phyloP scores from a whole-genome alignment of 1,140 invertebrate genomes.

The Atta cephalotes region DNA sequence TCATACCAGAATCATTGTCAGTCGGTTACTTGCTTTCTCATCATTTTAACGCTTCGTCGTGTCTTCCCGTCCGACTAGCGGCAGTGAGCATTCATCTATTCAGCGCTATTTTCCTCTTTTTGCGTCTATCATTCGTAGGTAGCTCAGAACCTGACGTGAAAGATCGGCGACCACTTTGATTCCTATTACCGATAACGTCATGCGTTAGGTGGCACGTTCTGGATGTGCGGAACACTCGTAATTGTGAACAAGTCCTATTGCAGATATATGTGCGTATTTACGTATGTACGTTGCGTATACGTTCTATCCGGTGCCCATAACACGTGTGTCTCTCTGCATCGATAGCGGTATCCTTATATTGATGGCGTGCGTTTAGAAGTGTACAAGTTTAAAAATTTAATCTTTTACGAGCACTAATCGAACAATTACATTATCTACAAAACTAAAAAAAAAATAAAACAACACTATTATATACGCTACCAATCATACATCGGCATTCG shows the following conservation, averaged over 20 bases:
- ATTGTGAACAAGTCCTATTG: neutral
- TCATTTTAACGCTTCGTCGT: constrained; percentile 58
- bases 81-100: constrained; percentile 29
- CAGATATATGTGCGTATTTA: neutral
- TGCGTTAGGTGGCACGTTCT: constrained; percentile 24
- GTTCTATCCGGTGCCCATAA: neutral
- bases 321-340: neutral
- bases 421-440: neutral
- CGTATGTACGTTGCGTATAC: neutral
- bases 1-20: constrained; percentile 47
- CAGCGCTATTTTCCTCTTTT: constrained; percentile 9
- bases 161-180: constrained; percentile 45
- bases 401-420: neutral
- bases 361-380: neutral
- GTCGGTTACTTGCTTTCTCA: constrained; percentile 46
- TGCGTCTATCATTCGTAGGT: constrained; percentile 15
- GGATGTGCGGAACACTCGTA: constrained; percentile 4
- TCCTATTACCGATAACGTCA: constrained; percentile 51
- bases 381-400: neutral
- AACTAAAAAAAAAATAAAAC: neutral
- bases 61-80: constrained; percentile 30
- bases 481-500: neutral
- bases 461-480: neutral
- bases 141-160: constrained; percentile 19
- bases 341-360: constrained; percentile 16